Base-by-base conservation (phyloP, 2,113 vertebrate species). In the Trematocara unimaculatum region DNA sequence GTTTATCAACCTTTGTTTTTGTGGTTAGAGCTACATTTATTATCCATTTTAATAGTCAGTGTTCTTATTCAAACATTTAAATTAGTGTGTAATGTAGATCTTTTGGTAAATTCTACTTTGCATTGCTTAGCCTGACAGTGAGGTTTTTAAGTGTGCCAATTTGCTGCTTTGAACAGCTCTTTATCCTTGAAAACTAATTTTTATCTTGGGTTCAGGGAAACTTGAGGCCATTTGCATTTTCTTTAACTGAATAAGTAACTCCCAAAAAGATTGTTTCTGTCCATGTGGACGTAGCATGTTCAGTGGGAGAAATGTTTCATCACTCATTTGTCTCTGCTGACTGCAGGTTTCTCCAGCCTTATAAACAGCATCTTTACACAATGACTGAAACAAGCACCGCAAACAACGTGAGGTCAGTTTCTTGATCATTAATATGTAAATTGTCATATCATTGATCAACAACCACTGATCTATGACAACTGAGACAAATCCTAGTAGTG, bases 111-210 rank as follows among this genome's bases (percentile, higher is more conserved):
- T 0, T 47, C 40, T 0, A 74, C 23, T 47, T 74, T 7, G 14
- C 20, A 47, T 29, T 29, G 23, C 40, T 29, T 72, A 72, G 40
- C 23, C 70, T 77, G 26, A 31, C 15, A 49, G 9, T 7, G 15
- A 47, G 0, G 15, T 47, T 74, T 29, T 47, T 29, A 29, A 74
- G 49, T 74, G 70, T 74, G 0, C 15, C 23, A 31, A 74, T 31
- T 47, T 74, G 0, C 42, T 49, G 45, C 70, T 31, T 77, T 49
- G 45, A 77, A 51, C 17, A 0, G 10, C 26, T 1, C 47, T 70
- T 45, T 17, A 26, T 72, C 67, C 20, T 23, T 31, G 67, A 47
- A 74, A 74, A 74, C 13, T 5, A 1, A 77, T 47, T 74, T 49
- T 13, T 77, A 49, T 31, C 17, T 31, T 18, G 6, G 6, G 15